Conservation (phyloP, 2,113 vertebrate species). For the Tachysurus vachellii region DNA sequence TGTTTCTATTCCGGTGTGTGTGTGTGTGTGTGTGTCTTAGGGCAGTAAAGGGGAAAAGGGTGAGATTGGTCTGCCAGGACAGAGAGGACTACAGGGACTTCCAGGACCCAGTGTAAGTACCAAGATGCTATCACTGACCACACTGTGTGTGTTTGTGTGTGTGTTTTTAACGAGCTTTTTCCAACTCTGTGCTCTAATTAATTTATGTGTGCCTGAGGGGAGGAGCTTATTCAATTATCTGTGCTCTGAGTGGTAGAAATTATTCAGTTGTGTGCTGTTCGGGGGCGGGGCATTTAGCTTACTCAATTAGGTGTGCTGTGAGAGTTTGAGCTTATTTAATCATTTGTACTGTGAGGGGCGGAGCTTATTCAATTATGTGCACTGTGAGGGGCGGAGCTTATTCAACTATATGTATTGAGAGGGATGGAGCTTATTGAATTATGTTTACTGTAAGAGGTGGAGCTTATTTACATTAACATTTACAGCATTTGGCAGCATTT, state of each 20-base stretch:
- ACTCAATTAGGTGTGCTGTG: neutral
- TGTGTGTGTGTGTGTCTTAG: slow-evolving; percentile 66
- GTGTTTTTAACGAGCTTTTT: neutral
- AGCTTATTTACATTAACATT: too few relatives aligned
- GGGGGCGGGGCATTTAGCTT: neutral
- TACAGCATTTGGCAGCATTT: too few relatives aligned
- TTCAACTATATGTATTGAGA: neutral
- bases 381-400: neutral
- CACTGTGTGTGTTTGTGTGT: slow-evolving; percentile 12
- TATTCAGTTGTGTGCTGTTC: neutral
- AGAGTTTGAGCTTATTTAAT: neutral
- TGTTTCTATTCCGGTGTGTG: slow-evolving; percentile 54
- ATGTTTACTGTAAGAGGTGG: neutral
- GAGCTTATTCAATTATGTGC: neutral
- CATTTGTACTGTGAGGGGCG: neutral
- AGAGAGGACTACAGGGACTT: slow-evolving; percentile 73
- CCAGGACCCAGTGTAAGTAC: slow-evolving; percentile 69
- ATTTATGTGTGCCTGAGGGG: neutral
- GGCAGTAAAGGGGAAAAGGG: slow-evolving; percentile 78
- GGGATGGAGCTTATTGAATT: neutral
- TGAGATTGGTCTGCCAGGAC: slow-evolving; percentile 77
- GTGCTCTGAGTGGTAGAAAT: neutral
- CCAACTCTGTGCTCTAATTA: neutral
- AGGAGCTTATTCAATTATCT: neutral
- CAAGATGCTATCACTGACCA: slow-evolving; percentile 15